Conservation (phyloP, 2,113 vertebrate genomes). For the Delphinus delphis region DNA sequence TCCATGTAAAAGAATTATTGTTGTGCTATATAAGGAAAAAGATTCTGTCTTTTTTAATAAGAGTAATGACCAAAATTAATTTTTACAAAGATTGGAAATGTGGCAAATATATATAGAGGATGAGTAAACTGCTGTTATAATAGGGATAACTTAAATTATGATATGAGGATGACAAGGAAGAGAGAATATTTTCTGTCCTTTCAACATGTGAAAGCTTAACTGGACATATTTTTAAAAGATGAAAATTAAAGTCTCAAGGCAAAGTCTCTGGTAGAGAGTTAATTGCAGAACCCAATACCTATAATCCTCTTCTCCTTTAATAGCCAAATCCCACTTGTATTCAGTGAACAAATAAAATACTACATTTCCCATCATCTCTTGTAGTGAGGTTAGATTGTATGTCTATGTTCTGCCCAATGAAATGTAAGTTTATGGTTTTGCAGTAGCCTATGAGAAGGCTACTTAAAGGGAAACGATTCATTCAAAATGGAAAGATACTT, state of each 20-base stretch:
- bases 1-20: conserved; percentile 55
- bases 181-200: conserved; percentile 17
- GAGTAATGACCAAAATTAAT: conserved; percentile 48
- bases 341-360: conserved; percentile 8
- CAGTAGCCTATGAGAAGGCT: background rate
- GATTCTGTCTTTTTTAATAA: conserved; percentile 36
- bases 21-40: background rate
- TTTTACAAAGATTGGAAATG: conserved; percentile 46
- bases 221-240: background rate
- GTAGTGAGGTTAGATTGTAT: background rate
- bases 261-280: conserved; percentile 13
- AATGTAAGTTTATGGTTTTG: background rate
- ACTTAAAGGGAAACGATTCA: background rate
- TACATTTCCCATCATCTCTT: background rate
- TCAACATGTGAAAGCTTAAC: conserved; percentile 50
- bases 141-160: conserved; percentile 36
- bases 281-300: background rate
- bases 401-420: background rate
- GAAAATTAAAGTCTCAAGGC: conserved; percentile 28
- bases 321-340: background rate
- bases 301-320: background rate
- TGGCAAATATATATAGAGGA: background rate
- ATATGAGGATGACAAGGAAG: conserved; percentile 29
- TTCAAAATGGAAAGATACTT: background rate
- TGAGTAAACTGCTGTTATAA: conserved; percentile 38